Evolutionary conservation across 1,140 invertebrate species (phyloP).

Genomic region (Drosophila serrata): DNA sequence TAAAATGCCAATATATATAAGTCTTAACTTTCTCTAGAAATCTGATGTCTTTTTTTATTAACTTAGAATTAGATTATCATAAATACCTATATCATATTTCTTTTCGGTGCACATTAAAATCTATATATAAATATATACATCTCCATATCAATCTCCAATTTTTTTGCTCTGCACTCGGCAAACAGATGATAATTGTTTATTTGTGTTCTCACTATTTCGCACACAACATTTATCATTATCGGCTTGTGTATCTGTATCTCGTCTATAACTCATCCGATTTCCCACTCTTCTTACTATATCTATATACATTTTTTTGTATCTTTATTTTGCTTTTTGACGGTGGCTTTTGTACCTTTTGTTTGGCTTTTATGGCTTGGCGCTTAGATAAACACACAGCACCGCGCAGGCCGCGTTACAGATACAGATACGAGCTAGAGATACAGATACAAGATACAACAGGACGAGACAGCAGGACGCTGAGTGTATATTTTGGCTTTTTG

Average conservation of each 20-base stretch:
- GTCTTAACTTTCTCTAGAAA: neutral
- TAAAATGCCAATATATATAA: neutral
- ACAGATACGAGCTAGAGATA: slow-evolving; percentile 23
- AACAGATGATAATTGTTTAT: slow-evolving; percentile 54
- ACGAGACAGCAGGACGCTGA: slow-evolving; percentile 19
- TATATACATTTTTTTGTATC: slow-evolving; percentile 3
- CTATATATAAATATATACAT: neutral
- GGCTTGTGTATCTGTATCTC: slow-evolving; percentile 40
- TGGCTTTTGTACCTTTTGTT: slow-evolving; percentile 57
- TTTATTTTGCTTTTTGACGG: slow-evolving; percentile 17
- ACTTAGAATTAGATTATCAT: too few species aligned
- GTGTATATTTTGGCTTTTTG: slow-evolving; percentile 28
- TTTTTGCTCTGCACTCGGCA: slow-evolving; percentile 17
- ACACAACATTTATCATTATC: slow-evolving; percentile 35
- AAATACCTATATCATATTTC: slow-evolving; percentile 2
- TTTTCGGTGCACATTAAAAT: neutral
- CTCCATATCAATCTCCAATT: slow-evolving; percentile 26
- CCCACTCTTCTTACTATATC: neutral
- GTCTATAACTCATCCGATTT: slow-evolving; percentile 39
- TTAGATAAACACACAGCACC: slow-evolving; percentile 45
- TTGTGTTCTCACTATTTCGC: slow-evolving; percentile 29
- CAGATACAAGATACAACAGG: neutral
- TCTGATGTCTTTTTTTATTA: neutral
- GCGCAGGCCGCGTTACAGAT: slow-evolving; percentile 15
- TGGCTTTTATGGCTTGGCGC: slow-evolving; percentile 44